Evolutionary conservation across 2,888 invertebrate species (phyloP), one percentile per base, ranked within the genome.

Genomic region (Napeogenes sylphis): DNA sequence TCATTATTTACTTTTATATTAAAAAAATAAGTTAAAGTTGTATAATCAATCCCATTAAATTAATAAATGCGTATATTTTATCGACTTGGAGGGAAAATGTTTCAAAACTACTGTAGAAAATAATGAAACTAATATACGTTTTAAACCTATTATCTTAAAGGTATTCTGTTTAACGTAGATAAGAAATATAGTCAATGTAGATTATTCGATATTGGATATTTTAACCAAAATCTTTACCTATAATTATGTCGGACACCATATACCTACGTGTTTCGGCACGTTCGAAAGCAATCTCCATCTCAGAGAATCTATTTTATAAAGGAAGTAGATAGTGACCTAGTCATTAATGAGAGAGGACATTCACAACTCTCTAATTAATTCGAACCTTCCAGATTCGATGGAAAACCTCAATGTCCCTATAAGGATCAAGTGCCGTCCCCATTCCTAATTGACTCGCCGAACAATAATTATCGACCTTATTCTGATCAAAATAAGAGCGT

Each of bases 341-440:
- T 61, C 66, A 66, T 66, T 66, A 66, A 64, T 53, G 56, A 66
- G 66, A 61, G 55, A 58, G 56, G 53, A 59, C 57, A 46, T 63
- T 62, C 64, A 66, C 64, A 61, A 61, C 59, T 66, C 46, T 59
- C 66, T 66, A 66, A 66, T 66, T 66, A 66, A 64, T 64, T 66
- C 61, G 59, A 64, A 61, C 64, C 64, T 61, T 58, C 61, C 61
- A 64, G 58, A 60, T 61, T 61, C 64, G 66, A 61, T 61, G 63
- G 58, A 56, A 59, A 59, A 63, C 64, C 61, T 61, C 70, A 65
- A 69, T 66, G 66, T 66, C 63, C 56, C 64, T 61, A 61, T 59
- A 61, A 70, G 68, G 66, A 68, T 69, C 65, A 70, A 71, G 71
- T 66, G 56, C 65, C 66, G 65, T 68, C 69, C 58, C 62, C 63